Evolutionary conservation across 2,797 vertebrate species (phyloP).

Genomic region (Cyprinodon diabolis): DNA sequence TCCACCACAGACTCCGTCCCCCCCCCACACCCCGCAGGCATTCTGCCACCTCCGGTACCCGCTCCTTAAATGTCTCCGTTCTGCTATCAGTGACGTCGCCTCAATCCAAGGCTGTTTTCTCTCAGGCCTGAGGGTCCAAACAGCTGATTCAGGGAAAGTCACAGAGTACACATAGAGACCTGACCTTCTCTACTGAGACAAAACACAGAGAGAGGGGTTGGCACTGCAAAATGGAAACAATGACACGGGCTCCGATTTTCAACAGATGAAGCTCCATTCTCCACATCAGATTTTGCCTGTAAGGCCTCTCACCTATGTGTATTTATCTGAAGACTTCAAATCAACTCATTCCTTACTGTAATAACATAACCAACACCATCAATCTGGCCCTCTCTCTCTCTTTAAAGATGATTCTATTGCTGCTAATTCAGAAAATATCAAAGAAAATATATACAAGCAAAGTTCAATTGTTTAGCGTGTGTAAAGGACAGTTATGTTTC

Average conservation of each 20-base stretch:
- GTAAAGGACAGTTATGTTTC: too few species aligned
- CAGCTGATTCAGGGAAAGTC: constrained; percentile 87
- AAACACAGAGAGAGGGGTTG: constrained; percentile 80
- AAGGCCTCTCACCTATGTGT: too few species aligned
- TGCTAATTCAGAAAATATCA: too few species aligned
- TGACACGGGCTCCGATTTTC: constrained; percentile 68
- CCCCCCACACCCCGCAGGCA: constrained; percentile 10
- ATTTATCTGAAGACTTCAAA: background rate
- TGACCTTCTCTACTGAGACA: constrained; percentile 91
- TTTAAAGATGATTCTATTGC: too few species aligned
- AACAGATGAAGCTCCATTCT: constrained; percentile 57
- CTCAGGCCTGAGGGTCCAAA: constrained; percentile 76
- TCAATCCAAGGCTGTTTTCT: constrained; percentile 86
- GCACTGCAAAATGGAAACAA: constrained; percentile 79
- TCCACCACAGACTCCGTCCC: background rate
- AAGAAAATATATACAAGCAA: too few species aligned
- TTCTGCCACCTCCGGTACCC: constrained; percentile 15
- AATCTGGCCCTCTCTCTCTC: too few species aligned
- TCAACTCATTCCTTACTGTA: background rate
- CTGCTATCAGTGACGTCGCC: constrained; percentile 86
- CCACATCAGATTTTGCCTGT: constrained; percentile 26
- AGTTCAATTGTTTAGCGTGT: too few species aligned
- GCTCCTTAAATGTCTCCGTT: constrained; percentile 56
- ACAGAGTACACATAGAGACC: constrained; percentile 80
- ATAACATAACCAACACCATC: background rate